Evolutionary conservation across 2,888 invertebrate species (phyloP), one percentile per base, ranked within the genome.

Genomic region (Ganaspis brasiliensis): DNA sequence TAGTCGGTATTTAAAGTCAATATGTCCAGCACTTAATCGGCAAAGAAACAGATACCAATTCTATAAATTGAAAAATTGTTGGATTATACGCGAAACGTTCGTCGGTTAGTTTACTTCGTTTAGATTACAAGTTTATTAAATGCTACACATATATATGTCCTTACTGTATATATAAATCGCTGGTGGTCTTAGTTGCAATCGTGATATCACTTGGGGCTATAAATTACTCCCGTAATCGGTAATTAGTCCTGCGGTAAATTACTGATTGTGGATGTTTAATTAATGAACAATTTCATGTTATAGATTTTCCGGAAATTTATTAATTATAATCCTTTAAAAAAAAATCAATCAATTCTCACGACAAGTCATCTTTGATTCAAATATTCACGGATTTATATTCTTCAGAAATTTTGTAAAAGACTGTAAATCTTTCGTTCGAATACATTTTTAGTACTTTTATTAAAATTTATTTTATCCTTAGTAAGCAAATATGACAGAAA

Each of bases 171-270:
- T 52, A 52, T 52, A 52, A 52, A 19, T 52, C 52, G 52, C 24
- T 5, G 67, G 24, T 67, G 67, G 40, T 67, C 24, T 26, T 26
- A 56, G 8, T 45, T n/a, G 45, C 24, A 67, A 67, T 67, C 24
- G 37, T 45, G 45, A 24, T 67, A 67, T 67, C 67, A 24, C 67
- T 40, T n/a, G 8, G 16, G 52, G 52, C 52, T n/a, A 67, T 67
- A 67, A 67, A 67, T 45, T 67, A 67, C 67, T 67, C n/a, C n/a
- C 24, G 24, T 67, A 67, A 67, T 45, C 40, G 45, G 24, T 67
- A 67, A 67, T 67, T 67, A 67, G 67, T 67, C 67, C 24, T 67
- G 9, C 21, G 40, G 45, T 14, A 24, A 67, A 45, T 45, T n/a
- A 24, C 24, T 67, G 67, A 67, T 67, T 16, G 63, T 6, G 45